Percentiles rank a stretch among this genome's conserved stretches.
Evolutionary conservation across 2,888 invertebrate genomes (phyloP).

Genomic region (Boloria euphrosyne): DNA sequence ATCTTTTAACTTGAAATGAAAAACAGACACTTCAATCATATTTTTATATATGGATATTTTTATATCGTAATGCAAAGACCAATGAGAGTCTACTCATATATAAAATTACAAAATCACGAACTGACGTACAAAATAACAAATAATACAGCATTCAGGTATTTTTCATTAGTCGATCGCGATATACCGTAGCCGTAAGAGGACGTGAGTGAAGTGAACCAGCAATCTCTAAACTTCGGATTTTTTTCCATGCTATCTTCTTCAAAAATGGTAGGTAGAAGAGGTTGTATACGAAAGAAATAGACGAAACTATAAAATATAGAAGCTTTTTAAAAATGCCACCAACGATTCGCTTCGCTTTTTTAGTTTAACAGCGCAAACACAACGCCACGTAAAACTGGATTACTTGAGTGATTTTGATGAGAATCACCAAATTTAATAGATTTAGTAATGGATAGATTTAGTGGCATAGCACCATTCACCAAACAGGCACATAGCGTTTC

Average conservation of each 20-base stretch:
- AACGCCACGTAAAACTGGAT: constrained; percentile 26
- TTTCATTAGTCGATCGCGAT: constrained; percentile 39
- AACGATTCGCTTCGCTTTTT: constrained; percentile 22
- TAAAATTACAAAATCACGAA: constrained; percentile 14
- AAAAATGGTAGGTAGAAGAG: constrained; percentile 82
- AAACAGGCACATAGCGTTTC: not conserved
- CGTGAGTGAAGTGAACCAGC: constrained; percentile 29
- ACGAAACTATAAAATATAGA: constrained; percentile 37
- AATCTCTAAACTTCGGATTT: constrained; percentile 73
- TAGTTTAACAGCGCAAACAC: constrained; percentile 11
- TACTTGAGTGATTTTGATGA: constrained; percentile 12
- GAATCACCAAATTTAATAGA: constrained; percentile 9
- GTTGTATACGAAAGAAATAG: constrained; percentile 77
- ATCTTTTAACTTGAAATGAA: too few species aligned
- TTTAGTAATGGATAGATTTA: constrained; percentile 9
- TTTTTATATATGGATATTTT: too few species aligned
- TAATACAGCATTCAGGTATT: constrained; percentile 41
- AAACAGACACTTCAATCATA: too few species aligned
- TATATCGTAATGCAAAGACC: too few species aligned
- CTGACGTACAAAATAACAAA: constrained; percentile 15
- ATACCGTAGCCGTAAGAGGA: constrained; percentile 30
- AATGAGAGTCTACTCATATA: too few species aligned
- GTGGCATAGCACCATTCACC: constrained; percentile 8
- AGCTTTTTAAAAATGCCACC: constrained; percentile 18
- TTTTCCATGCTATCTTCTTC: constrained; percentile 81